A percentile compares a stretch with the other conserved stretches of the same genome.
Conservation (phyloP, 2,888 invertebrate genomes). For the Bedellia somnulentella region DNA sequence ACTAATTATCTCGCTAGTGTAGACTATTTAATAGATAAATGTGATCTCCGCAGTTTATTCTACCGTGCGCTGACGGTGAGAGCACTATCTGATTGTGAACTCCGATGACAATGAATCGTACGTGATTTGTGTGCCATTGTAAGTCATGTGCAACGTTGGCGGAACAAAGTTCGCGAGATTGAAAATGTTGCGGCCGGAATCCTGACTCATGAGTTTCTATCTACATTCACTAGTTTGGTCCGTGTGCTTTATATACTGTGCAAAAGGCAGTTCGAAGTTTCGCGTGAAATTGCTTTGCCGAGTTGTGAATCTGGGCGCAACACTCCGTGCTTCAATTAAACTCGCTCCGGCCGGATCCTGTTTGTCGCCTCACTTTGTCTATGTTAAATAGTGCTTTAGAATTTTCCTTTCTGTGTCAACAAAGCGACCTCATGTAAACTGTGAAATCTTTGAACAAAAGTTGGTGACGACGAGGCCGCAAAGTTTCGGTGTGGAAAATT, state of each 20-base stretch:
- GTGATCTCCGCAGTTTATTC: no score
- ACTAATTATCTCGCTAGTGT: no score
- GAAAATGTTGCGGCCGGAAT: background rate
- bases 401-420: conserved; percentile 19
- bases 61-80: no score
- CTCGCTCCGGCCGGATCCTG: conserved; percentile 18
- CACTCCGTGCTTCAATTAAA: conserved; percentile 20
- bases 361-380: conserved; percentile 25
- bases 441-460: no score
- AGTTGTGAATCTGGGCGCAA: conserved; percentile 3
- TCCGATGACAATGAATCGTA: background rate
- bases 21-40: no score
- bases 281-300: conserved; percentile 5
- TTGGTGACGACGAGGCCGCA: no score
- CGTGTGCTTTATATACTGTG: background rate
- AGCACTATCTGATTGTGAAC: conserved; percentile 1
- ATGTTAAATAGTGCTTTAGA: conserved; percentile 26
- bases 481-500: no score
- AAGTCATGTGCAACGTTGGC: background rate
- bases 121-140: background rate
- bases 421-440: no score
- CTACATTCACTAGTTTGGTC: background rate
- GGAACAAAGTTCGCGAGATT: background rate
- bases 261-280: background rate
- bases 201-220: background rate